These are phyloP conservation scores for Gymnorhina tibicen DNA, from an alignment of 2,113 vertebrate genomes.

Conservation along the genomic window DNA sequence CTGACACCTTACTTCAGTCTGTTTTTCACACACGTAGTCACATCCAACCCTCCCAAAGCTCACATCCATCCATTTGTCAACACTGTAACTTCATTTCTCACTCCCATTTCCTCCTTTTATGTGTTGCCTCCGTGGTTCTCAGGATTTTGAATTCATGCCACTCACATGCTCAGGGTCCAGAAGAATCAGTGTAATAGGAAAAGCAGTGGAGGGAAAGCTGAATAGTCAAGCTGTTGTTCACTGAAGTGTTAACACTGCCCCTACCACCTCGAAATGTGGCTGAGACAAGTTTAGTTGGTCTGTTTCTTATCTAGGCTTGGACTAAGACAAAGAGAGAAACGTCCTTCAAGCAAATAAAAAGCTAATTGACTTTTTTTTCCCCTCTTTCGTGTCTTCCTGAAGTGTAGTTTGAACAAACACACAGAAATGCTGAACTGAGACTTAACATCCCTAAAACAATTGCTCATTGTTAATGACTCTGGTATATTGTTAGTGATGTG, in stretches of 20 bases:
- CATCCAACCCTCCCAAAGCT: background rate
- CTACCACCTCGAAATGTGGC: background rate
- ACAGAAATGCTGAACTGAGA: background rate
- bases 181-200: slow-evolving; percentile 29
- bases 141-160: slow-evolving; percentile 18
- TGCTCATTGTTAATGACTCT: background rate
- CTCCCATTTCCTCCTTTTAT: background rate
- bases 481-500: background rate
- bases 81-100: background rate
- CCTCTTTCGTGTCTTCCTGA: background rate
- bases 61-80: background rate
- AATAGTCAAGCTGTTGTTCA: slow-evolving; percentile 24
- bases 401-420: background rate
- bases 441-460: background rate
- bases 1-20: background rate
- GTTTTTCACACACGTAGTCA: background rate
- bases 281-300: background rate
- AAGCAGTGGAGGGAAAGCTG: background rate
- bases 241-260: background rate
- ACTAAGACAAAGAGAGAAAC: background rate
- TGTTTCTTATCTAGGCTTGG: background rate
- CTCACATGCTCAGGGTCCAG: slow-evolving; percentile 17
- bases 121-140: background rate
- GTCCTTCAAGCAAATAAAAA: background rate
- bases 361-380: background rate